Conservation (phyloP, 2,888 invertebrate genomes). For the Cephus runcator region DNA sequence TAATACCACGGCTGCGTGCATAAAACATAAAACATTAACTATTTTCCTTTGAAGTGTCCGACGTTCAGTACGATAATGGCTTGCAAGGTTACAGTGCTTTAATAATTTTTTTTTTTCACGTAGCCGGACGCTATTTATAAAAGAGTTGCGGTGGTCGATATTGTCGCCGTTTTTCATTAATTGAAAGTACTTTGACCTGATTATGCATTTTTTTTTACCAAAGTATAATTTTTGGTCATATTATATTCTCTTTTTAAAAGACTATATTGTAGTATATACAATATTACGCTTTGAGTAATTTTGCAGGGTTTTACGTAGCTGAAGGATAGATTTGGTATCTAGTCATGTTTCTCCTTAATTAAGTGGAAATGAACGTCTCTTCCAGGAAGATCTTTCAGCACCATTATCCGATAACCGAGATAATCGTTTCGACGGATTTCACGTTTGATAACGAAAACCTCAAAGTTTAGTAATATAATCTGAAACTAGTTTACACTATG, state of each 20-base stretch:
- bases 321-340: not conserved
- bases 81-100: not conserved
- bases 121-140: not conserved
- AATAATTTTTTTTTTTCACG: not conserved
- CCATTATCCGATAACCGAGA: not conserved
- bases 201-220: not conserved
- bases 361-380: not conserved
- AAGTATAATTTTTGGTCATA: not conserved
- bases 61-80: not conserved
- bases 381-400: not conserved
- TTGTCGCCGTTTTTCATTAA: not conserved
- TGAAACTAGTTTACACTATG: not conserved
- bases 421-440: not conserved
- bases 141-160: not conserved
- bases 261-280: not conserved
- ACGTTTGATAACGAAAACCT: not conserved
- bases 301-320: not conserved
- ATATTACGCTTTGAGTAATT: not conserved
- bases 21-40: not conserved
- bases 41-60: not conserved
- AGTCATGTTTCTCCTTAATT: not conserved
- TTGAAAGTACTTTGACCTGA: not conserved
- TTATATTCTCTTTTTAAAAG: not conserved
- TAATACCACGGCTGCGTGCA: not conserved
- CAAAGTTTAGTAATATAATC: not conserved